Conservation (phyloP, 2,797 vertebrate species). For the Oreonectes daqikongensis region DNA sequence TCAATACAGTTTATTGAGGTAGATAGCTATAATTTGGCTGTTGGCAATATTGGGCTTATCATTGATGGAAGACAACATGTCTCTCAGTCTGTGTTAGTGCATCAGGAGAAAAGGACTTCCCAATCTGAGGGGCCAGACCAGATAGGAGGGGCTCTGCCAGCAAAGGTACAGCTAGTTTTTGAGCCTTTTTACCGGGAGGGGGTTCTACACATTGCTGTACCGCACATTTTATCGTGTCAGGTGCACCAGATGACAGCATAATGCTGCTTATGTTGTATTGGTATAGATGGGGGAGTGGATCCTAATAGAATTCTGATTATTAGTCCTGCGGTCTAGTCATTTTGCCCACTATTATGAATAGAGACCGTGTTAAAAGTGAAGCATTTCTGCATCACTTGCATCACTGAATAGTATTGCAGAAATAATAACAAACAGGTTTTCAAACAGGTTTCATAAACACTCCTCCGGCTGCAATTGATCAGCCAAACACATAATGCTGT, state of each 20-base stretch:
- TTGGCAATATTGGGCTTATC: constrained; percentile 57
- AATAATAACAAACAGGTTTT: not conserved
- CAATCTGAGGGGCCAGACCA: constrained; percentile 70
- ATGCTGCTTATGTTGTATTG: constrained; percentile 30
- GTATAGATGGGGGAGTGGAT: constrained; percentile 24
- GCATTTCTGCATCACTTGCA: not conserved
- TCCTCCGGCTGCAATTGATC: not conserved
- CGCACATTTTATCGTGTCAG: constrained; percentile 41
- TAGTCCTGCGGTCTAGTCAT: constrained; percentile 10
- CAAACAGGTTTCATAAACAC: not conserved
- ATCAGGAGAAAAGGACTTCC: constrained; percentile 69
- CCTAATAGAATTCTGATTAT: not conserved
- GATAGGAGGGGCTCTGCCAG: constrained; percentile 69
- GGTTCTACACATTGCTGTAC: constrained; percentile 49
- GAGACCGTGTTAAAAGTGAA: not conserved
- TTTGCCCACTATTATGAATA: not conserved
- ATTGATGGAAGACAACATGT: constrained; percentile 65
- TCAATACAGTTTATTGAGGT: constrained; percentile 59
- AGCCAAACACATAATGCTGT: not conserved
- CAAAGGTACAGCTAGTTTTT: constrained; percentile 68
- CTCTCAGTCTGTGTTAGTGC: constrained; percentile 70
- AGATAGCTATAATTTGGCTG: constrained; percentile 64
- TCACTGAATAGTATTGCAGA: not conserved
- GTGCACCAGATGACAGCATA: constrained; percentile 54
- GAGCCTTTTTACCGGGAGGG: constrained; percentile 60